Conservation (phyloP, 1,140 invertebrate genomes). For the Aphaenogaster floridana region DNA sequence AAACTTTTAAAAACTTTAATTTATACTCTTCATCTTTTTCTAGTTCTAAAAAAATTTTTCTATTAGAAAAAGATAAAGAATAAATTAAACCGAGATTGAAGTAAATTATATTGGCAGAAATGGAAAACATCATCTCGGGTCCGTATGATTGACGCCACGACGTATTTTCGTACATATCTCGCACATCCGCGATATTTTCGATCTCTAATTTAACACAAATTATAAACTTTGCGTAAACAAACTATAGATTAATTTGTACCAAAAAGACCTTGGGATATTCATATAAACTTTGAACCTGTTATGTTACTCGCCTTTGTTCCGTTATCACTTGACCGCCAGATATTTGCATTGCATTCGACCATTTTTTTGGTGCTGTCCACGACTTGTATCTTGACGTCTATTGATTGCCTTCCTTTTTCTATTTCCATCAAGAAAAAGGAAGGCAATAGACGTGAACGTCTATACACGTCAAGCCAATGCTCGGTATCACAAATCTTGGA, state of each 20-base stretch:
- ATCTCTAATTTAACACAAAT: neutral
- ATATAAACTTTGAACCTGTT: neutral
- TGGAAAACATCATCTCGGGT: too few species aligned
- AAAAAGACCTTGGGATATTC: neutral
- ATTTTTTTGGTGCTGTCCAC: neutral
- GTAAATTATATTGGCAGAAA: neutral
- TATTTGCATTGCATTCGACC: neutral
- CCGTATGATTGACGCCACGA: neutral
- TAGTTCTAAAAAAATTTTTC: too few species aligned
- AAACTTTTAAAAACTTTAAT: too few species aligned
- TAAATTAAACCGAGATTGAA: too few species aligned
- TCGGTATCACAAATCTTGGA: too few species aligned
- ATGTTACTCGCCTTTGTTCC: neutral
- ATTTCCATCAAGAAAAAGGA: too few species aligned
- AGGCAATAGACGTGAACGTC: too few species aligned
- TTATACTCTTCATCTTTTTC: too few species aligned
- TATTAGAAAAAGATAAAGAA: too few species aligned
- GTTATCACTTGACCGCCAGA: neutral
- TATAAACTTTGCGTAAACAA: neutral
- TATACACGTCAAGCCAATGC: too few species aligned
- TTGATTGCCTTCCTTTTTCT: too few species aligned
- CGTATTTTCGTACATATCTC: neutral
- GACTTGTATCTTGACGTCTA: too few species aligned
- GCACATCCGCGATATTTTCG: neutral
- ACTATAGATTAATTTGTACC: neutral